phyloP scores from a whole-genome alignment of 2,113 vertebrate species.

The Heterotilapia buettikoferi region DNA sequence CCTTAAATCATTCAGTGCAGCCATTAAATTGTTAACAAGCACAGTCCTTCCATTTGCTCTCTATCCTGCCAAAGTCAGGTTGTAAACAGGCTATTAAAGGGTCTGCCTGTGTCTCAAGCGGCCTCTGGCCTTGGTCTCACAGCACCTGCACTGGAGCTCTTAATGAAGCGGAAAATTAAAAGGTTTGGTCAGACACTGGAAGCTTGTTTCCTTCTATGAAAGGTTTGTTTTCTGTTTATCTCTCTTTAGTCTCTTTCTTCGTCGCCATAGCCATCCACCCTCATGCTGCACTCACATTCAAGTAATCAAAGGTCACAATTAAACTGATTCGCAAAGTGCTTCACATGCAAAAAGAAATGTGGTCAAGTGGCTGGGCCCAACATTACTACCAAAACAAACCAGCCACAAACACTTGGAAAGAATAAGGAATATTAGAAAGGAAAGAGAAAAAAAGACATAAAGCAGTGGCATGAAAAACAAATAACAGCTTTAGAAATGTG shows the following conservation, averaged over 20 bases:
- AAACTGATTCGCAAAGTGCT: slow-evolving; percentile 14
- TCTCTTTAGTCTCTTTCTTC: not conserved
- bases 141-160: slow-evolving; percentile 55
- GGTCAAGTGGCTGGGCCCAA: not conserved
- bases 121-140: slow-evolving; percentile 53
- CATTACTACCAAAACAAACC: not conserved
- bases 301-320: slow-evolving; percentile 22
- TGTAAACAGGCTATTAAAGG: slow-evolving; percentile 70
- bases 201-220: slow-evolving; percentile 56
- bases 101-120: slow-evolving; percentile 45
- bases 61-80: slow-evolving; percentile 32
- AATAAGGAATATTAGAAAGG: not conserved
- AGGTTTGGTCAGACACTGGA: slow-evolving; percentile 54
- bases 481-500: not conserved
- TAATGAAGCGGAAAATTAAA: slow-evolving; percentile 77
- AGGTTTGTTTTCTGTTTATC: slow-evolving; percentile 31
- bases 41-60: slow-evolving; percentile 49
- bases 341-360: not conserved
- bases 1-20: slow-evolving; percentile 57
- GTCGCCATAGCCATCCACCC: not conserved
- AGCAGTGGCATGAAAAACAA: not conserved
- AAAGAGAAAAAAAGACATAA: not conserved
- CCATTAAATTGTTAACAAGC: slow-evolving; percentile 68
- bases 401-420: not conserved
- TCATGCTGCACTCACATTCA: slow-evolving; percentile 9